Conservation (phyloP, 2,113 vertebrate species). For the Leucosticte australis region DNA sequence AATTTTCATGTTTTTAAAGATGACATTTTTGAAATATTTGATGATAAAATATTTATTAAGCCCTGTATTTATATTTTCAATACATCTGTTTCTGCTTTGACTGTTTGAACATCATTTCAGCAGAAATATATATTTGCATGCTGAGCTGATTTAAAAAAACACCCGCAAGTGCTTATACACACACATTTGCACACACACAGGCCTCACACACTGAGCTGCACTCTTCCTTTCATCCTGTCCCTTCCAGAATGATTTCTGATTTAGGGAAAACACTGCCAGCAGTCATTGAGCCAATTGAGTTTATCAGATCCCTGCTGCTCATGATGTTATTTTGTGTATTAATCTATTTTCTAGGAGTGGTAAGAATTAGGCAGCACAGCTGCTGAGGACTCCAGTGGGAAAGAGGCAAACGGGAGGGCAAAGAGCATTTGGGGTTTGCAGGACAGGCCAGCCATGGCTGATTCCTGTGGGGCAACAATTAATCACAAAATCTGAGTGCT, state of each 20-base stretch:
- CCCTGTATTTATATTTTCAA: constrained; percentile 73
- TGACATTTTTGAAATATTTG: constrained; percentile 80
- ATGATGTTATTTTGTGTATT: not conserved
- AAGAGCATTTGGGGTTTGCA: not conserved
- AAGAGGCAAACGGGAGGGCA: not conserved
- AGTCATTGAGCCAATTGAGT: constrained; percentile 6
- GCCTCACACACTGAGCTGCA: not conserved
- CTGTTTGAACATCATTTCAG: constrained; percentile 74
- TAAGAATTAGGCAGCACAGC: not conserved
- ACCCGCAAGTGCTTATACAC: not conserved
- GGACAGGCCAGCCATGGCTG: not conserved
- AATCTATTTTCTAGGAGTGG: not conserved
- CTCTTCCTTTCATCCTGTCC: not conserved
- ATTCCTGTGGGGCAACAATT: not conserved
- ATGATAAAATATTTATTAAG: constrained; percentile 82
- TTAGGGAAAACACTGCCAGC: not conserved
- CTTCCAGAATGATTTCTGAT: not conserved
- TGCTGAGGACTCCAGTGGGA: not conserved
- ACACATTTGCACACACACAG: not conserved
- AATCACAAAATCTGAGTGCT: not conserved
- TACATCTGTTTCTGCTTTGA: constrained; percentile 75
- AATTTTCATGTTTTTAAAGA: constrained; percentile 79
- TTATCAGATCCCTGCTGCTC: constrained; percentile 35
- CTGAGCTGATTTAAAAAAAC: constrained; percentile 66
- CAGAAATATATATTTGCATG: constrained; percentile 77